Percentiles rank a stretch among this genome's conserved stretches.
phyloP scores from a whole-genome alignment of 37 sponge, comb jelly and placozoan genomes.

The Bolinopsis microptera region DNA sequence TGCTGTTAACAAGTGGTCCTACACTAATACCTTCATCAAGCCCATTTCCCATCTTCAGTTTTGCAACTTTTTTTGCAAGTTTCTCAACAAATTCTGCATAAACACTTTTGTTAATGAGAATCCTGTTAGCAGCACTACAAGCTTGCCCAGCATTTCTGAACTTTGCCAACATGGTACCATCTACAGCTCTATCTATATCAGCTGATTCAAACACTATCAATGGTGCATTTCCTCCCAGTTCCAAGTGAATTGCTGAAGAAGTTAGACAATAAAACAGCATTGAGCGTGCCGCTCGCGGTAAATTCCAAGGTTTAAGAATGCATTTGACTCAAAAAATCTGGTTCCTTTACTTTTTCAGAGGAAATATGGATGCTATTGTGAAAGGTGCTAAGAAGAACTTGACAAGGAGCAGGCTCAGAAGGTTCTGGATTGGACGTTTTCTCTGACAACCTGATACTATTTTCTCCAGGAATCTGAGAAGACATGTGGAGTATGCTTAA shows the following conservation, averaged over 20 bases:
- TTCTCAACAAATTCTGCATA: constrained; percentile 77
- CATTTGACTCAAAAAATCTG: too few species aligned
- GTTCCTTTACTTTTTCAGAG: too few species aligned
- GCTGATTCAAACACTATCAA: constrained; percentile 93
- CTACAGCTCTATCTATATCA: constrained; percentile 78
- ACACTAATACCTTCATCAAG: constrained; percentile 73
- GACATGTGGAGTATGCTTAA: too few species aligned
- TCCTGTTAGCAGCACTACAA: constrained; percentile 71
- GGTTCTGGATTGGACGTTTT: too few species aligned
- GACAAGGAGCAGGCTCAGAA: too few species aligned
- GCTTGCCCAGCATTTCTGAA: constrained; percentile 90
- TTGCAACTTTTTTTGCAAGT: constrained; percentile 67
- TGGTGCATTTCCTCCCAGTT: constrained; percentile 97
- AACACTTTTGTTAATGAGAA: constrained; percentile 81
- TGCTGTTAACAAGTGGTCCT: constrained; percentile 87
- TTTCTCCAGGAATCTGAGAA: too few species aligned
- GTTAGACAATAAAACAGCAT: too few species aligned
- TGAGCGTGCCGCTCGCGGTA: too few species aligned
- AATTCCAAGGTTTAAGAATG: too few species aligned
- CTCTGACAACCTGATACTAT: too few species aligned
- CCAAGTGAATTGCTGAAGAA: constrained; percentile 82
- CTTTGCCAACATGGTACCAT: constrained; percentile 77
- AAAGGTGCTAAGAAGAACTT: too few species aligned
- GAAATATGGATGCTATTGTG: too few species aligned
- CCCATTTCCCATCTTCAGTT: constrained; percentile 78